Evolutionary conservation across 2,113 vertebrate species (phyloP).

Genomic region (Callorhinus ursinus): DNA sequence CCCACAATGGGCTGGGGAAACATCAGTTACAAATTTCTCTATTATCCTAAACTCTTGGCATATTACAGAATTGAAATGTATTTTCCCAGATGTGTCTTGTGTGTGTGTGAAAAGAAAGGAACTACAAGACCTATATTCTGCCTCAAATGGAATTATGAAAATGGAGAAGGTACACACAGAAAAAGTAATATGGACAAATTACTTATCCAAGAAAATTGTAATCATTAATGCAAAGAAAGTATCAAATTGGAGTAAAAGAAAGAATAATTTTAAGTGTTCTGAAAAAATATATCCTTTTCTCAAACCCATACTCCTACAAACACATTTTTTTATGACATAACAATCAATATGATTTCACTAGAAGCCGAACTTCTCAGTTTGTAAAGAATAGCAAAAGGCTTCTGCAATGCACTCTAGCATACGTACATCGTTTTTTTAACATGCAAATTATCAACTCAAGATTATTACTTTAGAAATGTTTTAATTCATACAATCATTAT

Average conservation of each 20-base stretch:
- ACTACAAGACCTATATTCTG: neutral
- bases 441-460: constrained; percentile 42
- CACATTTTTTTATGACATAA: neutral
- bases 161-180: neutral
- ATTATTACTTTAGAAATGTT: constrained; percentile 29
- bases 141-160: neutral
- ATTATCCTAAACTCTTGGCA: neutral
- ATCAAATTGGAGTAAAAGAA: constrained; percentile 46
- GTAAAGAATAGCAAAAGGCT: neutral
- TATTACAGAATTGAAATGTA: constrained; percentile 13
- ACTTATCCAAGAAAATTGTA: constrained; percentile 43
- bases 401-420: neutral
- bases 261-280: constrained; percentile 4
- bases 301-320: neutral
- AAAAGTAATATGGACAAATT: constrained; percentile 6
- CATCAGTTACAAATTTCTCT: neutral
- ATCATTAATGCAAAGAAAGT: neutral
- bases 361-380: neutral
- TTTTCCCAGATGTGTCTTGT: neutral
- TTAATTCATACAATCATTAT: neutral
- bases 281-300: neutral
- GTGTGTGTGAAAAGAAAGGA: neutral
- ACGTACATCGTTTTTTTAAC: neutral
- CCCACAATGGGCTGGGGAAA: neutral
- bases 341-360: constrained; percentile 6